Evolutionary conservation across 2,888 invertebrate genomes (phyloP), one percentile per base, ranked within the genome.

Genomic region (Agrilus mali): DNA sequence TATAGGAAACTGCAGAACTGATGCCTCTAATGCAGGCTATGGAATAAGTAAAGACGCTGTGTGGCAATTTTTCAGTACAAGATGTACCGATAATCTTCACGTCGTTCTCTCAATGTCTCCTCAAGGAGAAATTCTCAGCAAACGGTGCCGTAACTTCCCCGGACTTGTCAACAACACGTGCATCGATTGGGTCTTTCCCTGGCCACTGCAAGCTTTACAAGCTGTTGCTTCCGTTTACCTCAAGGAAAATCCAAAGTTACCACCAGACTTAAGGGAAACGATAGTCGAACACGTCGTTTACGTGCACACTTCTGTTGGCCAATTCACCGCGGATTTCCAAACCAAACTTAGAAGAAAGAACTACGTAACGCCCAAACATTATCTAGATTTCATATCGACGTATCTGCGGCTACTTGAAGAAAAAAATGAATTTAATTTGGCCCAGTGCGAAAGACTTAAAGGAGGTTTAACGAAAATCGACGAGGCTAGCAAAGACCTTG

Each of bases 131-230:
- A 73, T 78, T 5, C 68, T 94, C 13, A 76, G 90, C 38, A 87
- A 82, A 54, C 74, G 87, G 14, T 93, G 93, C 59, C 76, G 92
- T 50, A 90, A 82, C 67, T 94, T 93, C 66, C 94, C 94, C 0
- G 92, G 92, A 1, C 70, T 94, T 38, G 89, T 94, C 33, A 93
- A 90, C 60, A 89, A 88, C 60, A 87, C 90, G 0, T 87, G 85
- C 33, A 90, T 94, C 50, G 90, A 94, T 64, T 94, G 93, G 93
- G 80, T 92, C 61, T 90, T 87, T 65, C 83, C 92, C 0, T 94
- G 94, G 94, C 92, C 94, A 0, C 76, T 82, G 50, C 88, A 93
- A 62, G 94, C 94, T 1, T 63, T 94, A 38, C 70, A 82, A 42
- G 88, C 92, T 0, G 92, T 94, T 1, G 93, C 93, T 1, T 82